A percentile compares a stretch with the other conserved stretches of the same genome.
These are phyloP conservation scores for Tiliqua scincoides DNA, from an alignment of 2,113 vertebrate species.

Conservation along the genomic window DNA sequence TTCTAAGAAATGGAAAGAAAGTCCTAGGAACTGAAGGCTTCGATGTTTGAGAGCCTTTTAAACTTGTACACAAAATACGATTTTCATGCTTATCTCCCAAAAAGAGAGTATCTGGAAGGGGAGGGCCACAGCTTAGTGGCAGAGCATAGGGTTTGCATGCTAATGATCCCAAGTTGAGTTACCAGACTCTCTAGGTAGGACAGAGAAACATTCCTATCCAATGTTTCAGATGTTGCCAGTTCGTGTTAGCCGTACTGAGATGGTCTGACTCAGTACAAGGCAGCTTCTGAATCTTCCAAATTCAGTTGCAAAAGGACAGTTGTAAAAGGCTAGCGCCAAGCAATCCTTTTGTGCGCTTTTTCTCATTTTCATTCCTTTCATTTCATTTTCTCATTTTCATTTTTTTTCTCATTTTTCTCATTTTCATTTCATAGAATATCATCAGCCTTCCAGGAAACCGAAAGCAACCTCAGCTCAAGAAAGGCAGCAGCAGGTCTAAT, in stretches of 20 bases:
- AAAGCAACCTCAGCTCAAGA: neutral
- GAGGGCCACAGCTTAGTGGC: too few species aligned
- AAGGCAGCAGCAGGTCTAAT: neutral
- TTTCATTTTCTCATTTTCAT: too few species aligned
- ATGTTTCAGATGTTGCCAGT: too few species aligned
- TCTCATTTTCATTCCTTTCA: too few species aligned
- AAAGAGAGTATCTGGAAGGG: constrained; percentile 40
- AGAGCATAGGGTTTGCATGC: too few species aligned
- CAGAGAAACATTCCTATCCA: too few species aligned
- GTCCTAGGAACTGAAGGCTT: constrained; percentile 34
- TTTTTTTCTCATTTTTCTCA: neutral
- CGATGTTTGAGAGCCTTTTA: constrained; percentile 59
- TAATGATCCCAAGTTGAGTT: too few species aligned
- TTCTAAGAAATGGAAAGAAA: constrained; percentile 68
- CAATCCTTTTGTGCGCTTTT: too few species aligned
- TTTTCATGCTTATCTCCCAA: constrained; percentile 35
- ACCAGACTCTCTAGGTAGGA: too few species aligned
- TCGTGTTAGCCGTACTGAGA: too few species aligned
- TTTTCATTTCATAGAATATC: neutral
- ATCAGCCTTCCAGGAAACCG: neutral
- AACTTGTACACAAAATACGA: constrained; percentile 39
- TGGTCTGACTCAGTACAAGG: too few species aligned
- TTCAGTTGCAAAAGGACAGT: constrained; percentile 47
- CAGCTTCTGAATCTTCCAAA: constrained; percentile 21
- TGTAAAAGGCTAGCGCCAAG: too few species aligned